These are phyloP conservation scores for Cichladusa arquata DNA, from an alignment of 2,113 vertebrate species.

Conservation along the genomic window DNA sequence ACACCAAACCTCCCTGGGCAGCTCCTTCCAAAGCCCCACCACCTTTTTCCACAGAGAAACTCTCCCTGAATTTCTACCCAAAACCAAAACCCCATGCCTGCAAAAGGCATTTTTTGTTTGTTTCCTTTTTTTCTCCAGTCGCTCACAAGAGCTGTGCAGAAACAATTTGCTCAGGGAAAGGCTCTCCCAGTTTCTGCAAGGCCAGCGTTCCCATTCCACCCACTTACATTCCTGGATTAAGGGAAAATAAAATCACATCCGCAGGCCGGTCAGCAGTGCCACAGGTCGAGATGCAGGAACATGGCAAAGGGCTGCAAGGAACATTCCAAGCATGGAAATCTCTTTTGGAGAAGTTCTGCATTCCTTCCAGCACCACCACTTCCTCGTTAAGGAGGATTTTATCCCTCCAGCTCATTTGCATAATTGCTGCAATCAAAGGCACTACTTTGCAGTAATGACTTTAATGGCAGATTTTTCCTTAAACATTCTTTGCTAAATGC, in stretches of 20 bases:
- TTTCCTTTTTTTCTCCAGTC: neutral
- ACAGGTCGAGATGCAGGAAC: neutral
- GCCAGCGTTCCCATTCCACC: constrained; percentile 56
- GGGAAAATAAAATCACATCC: constrained; percentile 49
- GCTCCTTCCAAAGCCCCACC: neutral
- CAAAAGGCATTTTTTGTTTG: constrained; percentile 31
- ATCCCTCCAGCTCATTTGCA: constrained; percentile 45
- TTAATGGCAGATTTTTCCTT: constrained; percentile 53
- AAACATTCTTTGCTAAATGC: neutral
- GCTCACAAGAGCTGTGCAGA: constrained; percentile 5
- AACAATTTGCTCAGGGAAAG: constrained; percentile 44
- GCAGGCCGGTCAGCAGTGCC: neutral
- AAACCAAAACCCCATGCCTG: neutral
- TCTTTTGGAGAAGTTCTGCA: neutral
- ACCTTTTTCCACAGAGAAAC: neutral
- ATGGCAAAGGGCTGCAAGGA: neutral
- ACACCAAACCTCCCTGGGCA: neutral
- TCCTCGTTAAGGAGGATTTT: constrained; percentile 1
- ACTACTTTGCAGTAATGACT: constrained; percentile 25
- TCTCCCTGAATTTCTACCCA: neutral
- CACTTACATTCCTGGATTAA: constrained; percentile 49
- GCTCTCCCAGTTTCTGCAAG: constrained; percentile 53
- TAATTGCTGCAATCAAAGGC: constrained; percentile 62
- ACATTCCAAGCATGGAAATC: neutral
- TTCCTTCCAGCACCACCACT: neutral